Conservation (phyloP, 2,113 vertebrate species). For the Stomatorhinus ivindoensis region DNA sequence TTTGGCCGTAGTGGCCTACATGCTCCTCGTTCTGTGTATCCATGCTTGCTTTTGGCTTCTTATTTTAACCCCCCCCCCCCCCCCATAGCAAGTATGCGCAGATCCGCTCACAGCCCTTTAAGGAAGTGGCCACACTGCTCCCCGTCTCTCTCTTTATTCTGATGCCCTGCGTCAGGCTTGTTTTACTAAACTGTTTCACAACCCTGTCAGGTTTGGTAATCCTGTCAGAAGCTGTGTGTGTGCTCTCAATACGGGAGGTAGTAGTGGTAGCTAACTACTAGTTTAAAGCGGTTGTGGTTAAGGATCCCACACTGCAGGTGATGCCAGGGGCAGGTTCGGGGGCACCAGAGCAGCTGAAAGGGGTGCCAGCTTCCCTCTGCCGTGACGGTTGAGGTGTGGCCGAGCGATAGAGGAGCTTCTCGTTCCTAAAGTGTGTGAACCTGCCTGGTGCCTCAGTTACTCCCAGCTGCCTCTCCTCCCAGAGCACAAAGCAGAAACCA, state of each 20-base stretch:
- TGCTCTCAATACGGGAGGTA: not conserved
- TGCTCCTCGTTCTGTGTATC: not conserved
- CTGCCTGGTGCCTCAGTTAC: not conserved
- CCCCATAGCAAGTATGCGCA: not conserved
- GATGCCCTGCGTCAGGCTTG: not conserved
- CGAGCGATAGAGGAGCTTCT: slow-evolving; percentile 34
- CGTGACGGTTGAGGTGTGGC: slow-evolving; percentile 21
- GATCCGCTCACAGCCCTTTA: not conserved
- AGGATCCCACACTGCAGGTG: not conserved
- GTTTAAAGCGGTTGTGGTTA: not conserved
- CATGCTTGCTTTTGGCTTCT: not conserved
- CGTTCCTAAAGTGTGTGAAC: slow-evolving; percentile 22
- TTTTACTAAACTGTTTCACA: not conserved
- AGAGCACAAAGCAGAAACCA: not conserved
- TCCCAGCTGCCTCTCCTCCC: not conserved
- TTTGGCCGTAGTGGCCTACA: not conserved
- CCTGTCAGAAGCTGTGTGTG: not conserved
- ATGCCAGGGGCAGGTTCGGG: not conserved
- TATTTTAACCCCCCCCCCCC: not conserved
- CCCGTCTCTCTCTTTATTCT: not conserved
- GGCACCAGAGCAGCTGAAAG: not conserved
- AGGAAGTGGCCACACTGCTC: not conserved
- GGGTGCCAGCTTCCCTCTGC: not conserved
- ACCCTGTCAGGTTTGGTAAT: not conserved
- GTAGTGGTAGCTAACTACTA: not conserved